Evolutionary conservation across 2,113 vertebrate genomes (phyloP), one percentile per base, ranked within the genome.

Genomic region (Chlorodrepanis virens): DNA sequence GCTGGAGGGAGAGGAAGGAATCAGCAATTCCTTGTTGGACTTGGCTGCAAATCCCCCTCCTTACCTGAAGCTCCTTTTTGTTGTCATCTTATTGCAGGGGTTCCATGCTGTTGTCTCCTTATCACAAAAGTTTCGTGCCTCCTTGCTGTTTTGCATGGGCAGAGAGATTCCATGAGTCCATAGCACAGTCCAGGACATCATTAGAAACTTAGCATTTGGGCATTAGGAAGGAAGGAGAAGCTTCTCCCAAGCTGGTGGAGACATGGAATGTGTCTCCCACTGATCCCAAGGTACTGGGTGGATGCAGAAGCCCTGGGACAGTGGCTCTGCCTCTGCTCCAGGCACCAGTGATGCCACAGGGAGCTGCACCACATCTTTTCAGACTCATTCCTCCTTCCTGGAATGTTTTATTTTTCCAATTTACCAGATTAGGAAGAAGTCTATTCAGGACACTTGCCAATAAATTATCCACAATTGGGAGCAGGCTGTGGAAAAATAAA

Each of bases 381-480:
- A 33, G 5, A 49, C 47, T 72, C 57, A 19, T 9, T 11, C 2
- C 80, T 91, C 23, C 33, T 72, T 80, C 31, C 37, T 2, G 0
- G 29, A 89, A 35, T 14, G 6, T 7, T 45, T 95, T 84, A 20
- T 78, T 72, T 72, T 87, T 27, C 68, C 0, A 0, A 29, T 5
- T 96, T 91, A 97, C 97, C 97, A 98, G 25, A 52, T 96, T 96
- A 23, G 97, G 97, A 65, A 98, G 97, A 44, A 98, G 92, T 0
- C 96, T 96, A 93, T 89, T 98, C 83, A 97, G 96, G 83, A 98
- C 90, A 33, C 94, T 84, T 64, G 97, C 98, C 83, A 98, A 86
- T 81, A 98, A 93, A 93, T 98, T 98, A 95, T 97, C 97, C 94
- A 96, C 96, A 21, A 98, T 37, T 28, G 98, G 98, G 71, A 98